These are phyloP conservation scores for Chaetops frenatus DNA, from an alignment of 2,113 vertebrate genomes.

Conservation along the genomic window DNA sequence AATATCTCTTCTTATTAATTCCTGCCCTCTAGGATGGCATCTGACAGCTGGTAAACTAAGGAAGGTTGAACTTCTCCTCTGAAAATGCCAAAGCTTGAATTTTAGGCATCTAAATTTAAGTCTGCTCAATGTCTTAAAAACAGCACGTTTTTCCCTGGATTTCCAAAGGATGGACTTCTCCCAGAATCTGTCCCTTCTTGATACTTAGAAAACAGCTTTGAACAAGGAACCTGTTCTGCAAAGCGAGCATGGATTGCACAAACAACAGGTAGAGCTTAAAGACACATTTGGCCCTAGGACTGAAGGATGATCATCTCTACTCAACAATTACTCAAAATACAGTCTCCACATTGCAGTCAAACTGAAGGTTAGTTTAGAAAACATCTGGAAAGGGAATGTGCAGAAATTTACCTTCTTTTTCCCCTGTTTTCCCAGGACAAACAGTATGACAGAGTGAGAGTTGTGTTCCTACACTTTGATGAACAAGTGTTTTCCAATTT, in stretches of 20 bases:
- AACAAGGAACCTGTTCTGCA: background rate
- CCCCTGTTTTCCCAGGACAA: background rate
- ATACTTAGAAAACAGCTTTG: background rate
- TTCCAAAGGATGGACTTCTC: background rate
- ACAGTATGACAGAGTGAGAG: background rate
- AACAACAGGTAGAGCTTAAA: background rate
- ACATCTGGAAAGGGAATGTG: background rate
- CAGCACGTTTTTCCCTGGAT: background rate
- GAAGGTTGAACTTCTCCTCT: background rate
- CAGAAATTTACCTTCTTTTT: background rate
- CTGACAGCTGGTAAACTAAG: background rate
- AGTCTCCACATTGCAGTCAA: background rate
- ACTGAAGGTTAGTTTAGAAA: background rate
- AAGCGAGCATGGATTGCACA: background rate
- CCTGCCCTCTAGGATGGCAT: background rate
- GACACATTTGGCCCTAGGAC: background rate
- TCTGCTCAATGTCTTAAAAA: background rate
- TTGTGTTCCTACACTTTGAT: background rate
- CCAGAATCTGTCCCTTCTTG: background rate
- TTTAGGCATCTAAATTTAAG: background rate
- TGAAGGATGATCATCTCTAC: background rate
- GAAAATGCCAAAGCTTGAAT: background rate
- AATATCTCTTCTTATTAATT: background rate
- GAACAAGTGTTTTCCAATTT: background rate
- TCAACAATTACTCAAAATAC: background rate